Evolutionary conservation across 2,113 vertebrate genomes (phyloP).

Genomic region (Cochlearius cochlearius): DNA sequence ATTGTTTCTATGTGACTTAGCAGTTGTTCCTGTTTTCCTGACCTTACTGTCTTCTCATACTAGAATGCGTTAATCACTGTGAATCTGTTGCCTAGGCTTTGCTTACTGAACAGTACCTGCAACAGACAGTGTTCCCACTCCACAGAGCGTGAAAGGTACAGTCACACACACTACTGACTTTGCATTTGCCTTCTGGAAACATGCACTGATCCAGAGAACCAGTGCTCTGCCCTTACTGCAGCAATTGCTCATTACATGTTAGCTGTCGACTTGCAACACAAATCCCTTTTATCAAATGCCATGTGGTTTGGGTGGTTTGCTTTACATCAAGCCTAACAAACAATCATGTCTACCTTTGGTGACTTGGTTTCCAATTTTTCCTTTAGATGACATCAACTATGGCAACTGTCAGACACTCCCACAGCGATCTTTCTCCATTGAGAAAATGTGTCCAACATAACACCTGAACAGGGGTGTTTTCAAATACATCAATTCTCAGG

Average conservation of each 20-base stretch:
- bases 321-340: not conserved
- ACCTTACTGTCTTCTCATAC: not conserved
- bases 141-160: not conserved
- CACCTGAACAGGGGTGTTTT: not conserved
- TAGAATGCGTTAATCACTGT: not conserved
- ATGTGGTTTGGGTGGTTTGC: not conserved
- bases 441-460: not conserved
- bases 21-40: not conserved
- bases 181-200: constrained; percentile 17
- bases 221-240: not conserved
- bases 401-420: not conserved
- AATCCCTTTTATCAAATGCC: not conserved
- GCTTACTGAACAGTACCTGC: not conserved
- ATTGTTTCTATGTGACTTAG: not conserved
- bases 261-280: not conserved
- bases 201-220: not conserved
- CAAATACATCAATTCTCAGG: not conserved
- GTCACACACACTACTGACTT: not conserved
- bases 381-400: not conserved
- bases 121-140: not conserved
- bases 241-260: not conserved
- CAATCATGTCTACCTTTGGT: not conserved
- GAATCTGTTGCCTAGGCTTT: not conserved
- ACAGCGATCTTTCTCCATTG: not conserved
- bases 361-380: not conserved